phyloP scores from a whole-genome alignment of 2,113 vertebrate genomes.

The Poeciliopsis retropinna region DNA sequence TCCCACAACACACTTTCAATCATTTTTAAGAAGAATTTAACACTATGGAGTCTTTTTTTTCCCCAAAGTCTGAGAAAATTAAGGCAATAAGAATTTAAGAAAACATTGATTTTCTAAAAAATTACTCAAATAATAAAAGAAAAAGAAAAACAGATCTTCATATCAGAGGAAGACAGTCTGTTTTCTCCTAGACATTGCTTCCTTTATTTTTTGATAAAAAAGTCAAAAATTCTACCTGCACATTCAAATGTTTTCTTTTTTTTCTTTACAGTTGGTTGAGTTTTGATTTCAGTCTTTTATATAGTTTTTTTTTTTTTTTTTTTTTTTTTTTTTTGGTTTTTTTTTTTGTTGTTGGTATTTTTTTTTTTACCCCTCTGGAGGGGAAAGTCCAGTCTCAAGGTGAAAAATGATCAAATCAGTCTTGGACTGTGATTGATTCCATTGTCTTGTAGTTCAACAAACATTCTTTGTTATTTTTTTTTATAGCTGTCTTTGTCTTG shows the following conservation, averaged over 20 bases:
- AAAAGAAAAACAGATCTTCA: constrained; percentile 88
- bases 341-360: not conserved
- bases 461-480: constrained; percentile 46
- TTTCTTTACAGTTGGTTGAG: constrained; percentile 78
- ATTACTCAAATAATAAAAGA: constrained; percentile 86
- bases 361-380: constrained; percentile 56
- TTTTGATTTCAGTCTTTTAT: constrained; percentile 63
- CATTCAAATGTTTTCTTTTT: constrained; percentile 84
- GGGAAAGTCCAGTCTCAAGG: constrained; percentile 80
- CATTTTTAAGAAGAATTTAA: constrained; percentile 75
- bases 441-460: constrained; percentile 76
- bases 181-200: constrained; percentile 72
- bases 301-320: constrained; percentile 5
- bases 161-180: constrained; percentile 91
- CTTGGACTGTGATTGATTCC: constrained; percentile 85
- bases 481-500: constrained; percentile 54
- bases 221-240: constrained; percentile 88
- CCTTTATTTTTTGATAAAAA: constrained; percentile 74
- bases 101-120: constrained; percentile 93
- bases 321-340: constrained; percentile 13
- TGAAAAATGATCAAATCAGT: constrained; percentile 83
- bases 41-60: constrained; percentile 65
- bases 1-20: constrained; percentile 73
- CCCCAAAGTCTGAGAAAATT: constrained; percentile 94
- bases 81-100: constrained; percentile 99